Evolutionary conservation across 2,797 vertebrate species (phyloP).

Genomic region (Pteronotus mesoamericanus): DNA sequence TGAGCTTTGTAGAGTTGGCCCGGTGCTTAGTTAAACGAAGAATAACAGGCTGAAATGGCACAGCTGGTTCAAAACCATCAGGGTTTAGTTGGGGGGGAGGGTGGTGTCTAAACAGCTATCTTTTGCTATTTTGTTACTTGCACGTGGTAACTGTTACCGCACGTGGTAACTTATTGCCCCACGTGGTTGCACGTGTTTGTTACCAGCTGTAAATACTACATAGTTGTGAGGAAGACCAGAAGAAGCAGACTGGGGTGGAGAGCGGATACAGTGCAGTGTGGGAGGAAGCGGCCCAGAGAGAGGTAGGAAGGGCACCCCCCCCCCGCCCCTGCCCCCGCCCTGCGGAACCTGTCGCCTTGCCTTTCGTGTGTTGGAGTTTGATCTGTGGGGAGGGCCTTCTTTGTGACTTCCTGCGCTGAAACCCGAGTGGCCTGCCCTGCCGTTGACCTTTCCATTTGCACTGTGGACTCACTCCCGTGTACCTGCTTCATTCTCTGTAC

Average conservation of each 20-base stretch:
- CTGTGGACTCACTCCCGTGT: neutral
- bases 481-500: fast-evolving
- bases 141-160: neutral
- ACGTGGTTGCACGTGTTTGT: neutral
- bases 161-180: no score
- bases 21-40: fast-evolving
- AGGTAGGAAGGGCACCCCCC: fast-evolving
- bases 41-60: neutral
- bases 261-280: fast-evolving
- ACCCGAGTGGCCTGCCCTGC: neutral
- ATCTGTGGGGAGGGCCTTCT: neutral
- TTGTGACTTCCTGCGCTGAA: neutral
- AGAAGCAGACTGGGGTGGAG: fast-evolving
- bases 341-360: neutral
- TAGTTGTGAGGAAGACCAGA: no score
- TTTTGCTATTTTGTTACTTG: neutral
- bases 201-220: fast-evolving
- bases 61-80: neutral
- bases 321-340: no score
- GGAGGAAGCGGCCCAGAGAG: neutral
- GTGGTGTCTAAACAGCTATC: fast-evolving
- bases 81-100: neutral
- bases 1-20: neutral
- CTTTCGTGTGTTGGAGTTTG: no score
- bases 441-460: neutral